Evolutionary conservation across 2,113 vertebrate genomes (phyloP).

Genomic region (Xiphorhynchus elegans): DNA sequence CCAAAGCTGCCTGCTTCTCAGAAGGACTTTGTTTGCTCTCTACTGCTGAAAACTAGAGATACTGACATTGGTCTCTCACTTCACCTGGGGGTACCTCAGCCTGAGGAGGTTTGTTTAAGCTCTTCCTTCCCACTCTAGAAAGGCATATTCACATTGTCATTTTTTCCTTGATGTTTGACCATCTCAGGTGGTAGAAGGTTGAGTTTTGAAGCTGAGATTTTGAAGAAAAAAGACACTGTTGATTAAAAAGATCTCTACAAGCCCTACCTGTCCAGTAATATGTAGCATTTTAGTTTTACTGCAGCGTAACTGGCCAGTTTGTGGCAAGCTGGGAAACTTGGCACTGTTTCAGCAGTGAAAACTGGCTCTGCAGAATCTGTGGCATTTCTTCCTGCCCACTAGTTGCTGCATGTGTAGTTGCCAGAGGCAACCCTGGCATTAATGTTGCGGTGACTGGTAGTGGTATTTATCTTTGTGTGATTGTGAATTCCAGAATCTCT

Average conservation of each 20-base stretch:
- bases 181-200: background rate
- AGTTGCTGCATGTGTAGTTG: background rate
- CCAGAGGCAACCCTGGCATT: background rate
- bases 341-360: background rate
- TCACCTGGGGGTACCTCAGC: background rate
- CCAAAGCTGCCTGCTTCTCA: background rate
- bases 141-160: fast-evolving
- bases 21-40: background rate
- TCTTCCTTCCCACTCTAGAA: background rate
- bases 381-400: background rate
- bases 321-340: background rate
- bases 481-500: background rate
- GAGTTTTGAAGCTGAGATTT: background rate
- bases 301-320: background rate
- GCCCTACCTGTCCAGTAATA: background rate
- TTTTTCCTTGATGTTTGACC: background rate
- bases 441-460: background rate
- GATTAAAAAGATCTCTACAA: background rate
- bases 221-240: background rate
- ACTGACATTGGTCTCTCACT: background rate
- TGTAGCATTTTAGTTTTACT: background rate
- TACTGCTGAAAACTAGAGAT: background rate
- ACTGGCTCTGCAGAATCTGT: background rate
- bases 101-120: background rate
- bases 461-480: background rate